Percentiles rank a stretch among this genome's conserved stretches.
These are phyloP conservation scores for Myzus persicae DNA, from an alignment of 1,140 invertebrate genomes.

Conservation along the genomic window DNA sequence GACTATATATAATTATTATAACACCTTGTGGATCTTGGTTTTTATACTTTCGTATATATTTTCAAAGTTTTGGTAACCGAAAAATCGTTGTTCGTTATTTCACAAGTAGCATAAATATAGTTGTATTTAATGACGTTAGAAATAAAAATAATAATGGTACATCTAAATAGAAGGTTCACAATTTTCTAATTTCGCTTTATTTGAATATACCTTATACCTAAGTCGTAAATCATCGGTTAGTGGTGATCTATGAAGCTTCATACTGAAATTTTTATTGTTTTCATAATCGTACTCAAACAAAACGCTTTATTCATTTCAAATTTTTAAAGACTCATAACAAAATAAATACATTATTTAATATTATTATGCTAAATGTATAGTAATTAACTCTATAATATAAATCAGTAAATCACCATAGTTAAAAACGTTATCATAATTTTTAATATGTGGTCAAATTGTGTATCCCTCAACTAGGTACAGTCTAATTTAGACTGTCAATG, in stretches of 20 bases:
- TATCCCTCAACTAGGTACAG: background rate
- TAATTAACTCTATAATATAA: background rate
- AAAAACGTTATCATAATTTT: background rate
- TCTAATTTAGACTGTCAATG: background rate
- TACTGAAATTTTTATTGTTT: background rate
- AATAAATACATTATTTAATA: background rate
- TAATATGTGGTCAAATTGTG: background rate
- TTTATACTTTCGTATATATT: background rate
- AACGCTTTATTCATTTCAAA: background rate
- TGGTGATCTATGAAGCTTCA: background rate
- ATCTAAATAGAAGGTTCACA: background rate
- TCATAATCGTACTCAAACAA: background rate
- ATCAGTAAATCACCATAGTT: background rate
- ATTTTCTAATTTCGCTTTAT: background rate
- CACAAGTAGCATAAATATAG: background rate
- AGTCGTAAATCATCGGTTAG: background rate
- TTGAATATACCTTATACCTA: background rate
- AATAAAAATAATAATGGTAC: background rate
- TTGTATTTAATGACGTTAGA: too few species aligned
- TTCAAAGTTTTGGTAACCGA: background rate
- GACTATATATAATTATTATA: background rate
- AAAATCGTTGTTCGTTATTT: background rate
- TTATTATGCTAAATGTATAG: background rate
- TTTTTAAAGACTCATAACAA: background rate
- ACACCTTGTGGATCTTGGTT: background rate